These are phyloP conservation scores for Microctonus hyperodae DNA, from an alignment of 2,888 invertebrate species.

Conservation along the genomic window DNA sequence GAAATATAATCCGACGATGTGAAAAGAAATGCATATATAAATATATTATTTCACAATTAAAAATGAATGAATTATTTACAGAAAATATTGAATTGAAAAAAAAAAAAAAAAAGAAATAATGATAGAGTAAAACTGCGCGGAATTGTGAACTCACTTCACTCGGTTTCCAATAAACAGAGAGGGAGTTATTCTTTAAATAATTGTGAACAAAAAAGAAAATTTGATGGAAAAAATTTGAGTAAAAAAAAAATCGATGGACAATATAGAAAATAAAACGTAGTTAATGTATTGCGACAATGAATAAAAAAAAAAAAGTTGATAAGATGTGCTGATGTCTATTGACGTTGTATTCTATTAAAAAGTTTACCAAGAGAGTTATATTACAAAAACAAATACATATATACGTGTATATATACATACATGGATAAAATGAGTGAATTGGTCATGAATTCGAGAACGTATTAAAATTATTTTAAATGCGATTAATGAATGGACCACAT, in stretches of 20 bases:
- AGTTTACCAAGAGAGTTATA: conserved; percentile 29
- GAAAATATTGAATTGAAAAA: neutral
- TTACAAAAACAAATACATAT: neutral
- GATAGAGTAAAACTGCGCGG: neutral
- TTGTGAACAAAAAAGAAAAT: neutral
- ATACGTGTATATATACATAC: conserved; percentile 8
- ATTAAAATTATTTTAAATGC: neutral
- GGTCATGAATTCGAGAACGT: conserved; percentile 4
- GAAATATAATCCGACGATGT: neutral
- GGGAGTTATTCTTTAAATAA: neutral
- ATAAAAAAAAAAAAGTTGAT: conserved; percentile 19
- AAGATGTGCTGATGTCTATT: conserved; percentile 28
- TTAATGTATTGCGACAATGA: neutral
- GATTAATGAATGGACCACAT: neutral
- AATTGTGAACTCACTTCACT: neutral
- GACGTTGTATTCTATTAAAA: conserved; percentile 30
- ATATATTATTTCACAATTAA: too few relatives aligned
- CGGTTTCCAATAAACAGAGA: neutral
- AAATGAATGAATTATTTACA: neutral
- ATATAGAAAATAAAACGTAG: neutral
- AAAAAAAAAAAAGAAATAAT: neutral
- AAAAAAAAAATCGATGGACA: conserved; percentile 6
- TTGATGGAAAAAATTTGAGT: too few relatives aligned
- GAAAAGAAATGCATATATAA: neutral
- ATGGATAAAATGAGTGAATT: conserved; percentile 14